Conservation (phyloP, 1,140 invertebrate genomes). For the Bombyx mandarina region DNA sequence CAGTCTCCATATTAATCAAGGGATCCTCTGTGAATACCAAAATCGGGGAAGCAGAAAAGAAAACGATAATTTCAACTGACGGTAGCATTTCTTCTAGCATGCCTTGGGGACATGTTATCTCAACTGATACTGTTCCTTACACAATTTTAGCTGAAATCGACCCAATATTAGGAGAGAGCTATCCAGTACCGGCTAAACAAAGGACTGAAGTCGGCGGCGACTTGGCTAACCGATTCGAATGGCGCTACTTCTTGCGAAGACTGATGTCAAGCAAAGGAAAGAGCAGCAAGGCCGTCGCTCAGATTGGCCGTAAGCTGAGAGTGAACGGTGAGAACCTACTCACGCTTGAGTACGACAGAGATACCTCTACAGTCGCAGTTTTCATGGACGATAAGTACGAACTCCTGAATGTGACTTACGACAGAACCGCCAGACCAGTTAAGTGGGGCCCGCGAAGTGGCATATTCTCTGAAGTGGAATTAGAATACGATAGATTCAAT, state of each 20-base stretch:
- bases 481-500: slow-evolving; percentile 94
- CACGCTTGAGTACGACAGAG: slow-evolving; percentile 93
- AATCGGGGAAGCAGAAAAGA: slow-evolving; percentile 84
- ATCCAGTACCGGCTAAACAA: slow-evolving; percentile 92
- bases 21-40: slow-evolving; percentile 87
- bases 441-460: slow-evolving; percentile 90
- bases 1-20: slow-evolving; percentile 88
- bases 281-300: slow-evolving; percentile 77
- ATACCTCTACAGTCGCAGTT: slow-evolving; percentile 89
- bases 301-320: slow-evolving; percentile 86
- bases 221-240: slow-evolving; percentile 93
- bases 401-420: slow-evolving; percentile 92
- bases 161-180: slow-evolving; percentile 87
- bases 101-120: slow-evolving; percentile 87
- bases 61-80: slow-evolving; percentile 84
- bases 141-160: slow-evolving; percentile 86
- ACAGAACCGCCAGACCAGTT: slow-evolving; percentile 89
- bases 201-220: slow-evolving; percentile 90
- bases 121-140: slow-evolving; percentile 89
- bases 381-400: slow-evolving; percentile 92
- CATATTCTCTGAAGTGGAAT: slow-evolving; percentile 88
- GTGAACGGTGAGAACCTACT: slow-evolving; percentile 94
- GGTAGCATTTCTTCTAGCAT: slow-evolving; percentile 84
- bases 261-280: slow-evolving; percentile 76
- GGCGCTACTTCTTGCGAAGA: slow-evolving; percentile 89